Evolutionary conservation across 2,113 vertebrate genomes (phyloP).

Genomic region (Polyodon spathula): DNA sequence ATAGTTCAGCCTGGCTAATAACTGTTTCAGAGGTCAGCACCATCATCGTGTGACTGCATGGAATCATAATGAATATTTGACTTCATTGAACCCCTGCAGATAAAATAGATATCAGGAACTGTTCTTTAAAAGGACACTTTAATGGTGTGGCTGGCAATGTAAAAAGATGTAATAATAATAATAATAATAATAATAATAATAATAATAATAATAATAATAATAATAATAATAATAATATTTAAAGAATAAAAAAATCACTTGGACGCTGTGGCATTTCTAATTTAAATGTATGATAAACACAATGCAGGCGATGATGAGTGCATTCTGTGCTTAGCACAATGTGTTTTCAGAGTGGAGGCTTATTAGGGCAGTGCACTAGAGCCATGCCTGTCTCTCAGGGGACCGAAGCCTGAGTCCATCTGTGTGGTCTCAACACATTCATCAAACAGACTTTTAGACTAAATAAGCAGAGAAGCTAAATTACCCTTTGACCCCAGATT

Average conservation of each 20-base stretch:
- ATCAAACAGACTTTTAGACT: background rate
- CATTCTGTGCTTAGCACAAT: background rate
- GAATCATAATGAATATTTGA: background rate
- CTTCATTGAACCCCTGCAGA: too few species aligned
- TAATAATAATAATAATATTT: background rate
- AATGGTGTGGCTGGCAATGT: too few species aligned
- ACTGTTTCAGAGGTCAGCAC: background rate
- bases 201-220: background rate
- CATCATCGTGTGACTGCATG: background rate
- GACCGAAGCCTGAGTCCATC: background rate
- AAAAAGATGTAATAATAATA: too few species aligned
- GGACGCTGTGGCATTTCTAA: slow-evolving; percentile 11
- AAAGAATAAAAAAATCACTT: slow-evolving; percentile 4
- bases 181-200: too few species aligned
- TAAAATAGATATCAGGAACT: too few species aligned
- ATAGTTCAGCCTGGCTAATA: background rate
- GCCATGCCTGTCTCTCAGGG: background rate
- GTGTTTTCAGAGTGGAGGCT: background rate
- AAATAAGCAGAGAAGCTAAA: background rate
- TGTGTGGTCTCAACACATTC: background rate
- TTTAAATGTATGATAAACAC: slow-evolving; percentile 12
- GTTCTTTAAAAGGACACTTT: too few species aligned
- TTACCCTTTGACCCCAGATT: background rate
- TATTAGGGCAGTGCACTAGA: background rate
- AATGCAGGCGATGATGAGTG: slow-evolving; percentile 3